A percentile compares a stretch with the other conserved stretches of the same genome.
Conservation (phyloP, 2,113 vertebrate genomes). For the Pao palembangensis region DNA sequence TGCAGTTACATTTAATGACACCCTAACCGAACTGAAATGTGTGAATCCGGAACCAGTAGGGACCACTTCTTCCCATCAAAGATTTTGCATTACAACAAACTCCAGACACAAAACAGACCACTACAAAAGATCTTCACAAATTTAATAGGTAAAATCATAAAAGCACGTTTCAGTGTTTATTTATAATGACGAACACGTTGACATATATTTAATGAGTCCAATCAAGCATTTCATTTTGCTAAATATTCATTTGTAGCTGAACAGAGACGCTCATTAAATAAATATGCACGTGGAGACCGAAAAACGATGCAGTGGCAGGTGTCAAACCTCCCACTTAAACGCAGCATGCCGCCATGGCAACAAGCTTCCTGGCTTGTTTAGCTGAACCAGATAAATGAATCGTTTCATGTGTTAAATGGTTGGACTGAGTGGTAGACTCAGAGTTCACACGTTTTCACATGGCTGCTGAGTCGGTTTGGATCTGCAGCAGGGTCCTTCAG, state of each 20-base stretch:
- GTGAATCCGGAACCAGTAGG: no score
- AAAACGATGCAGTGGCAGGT: slow-evolving; percentile 29
- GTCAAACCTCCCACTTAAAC: slow-evolving; percentile 57
- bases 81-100: no score
- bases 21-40: slow-evolving; percentile 1
- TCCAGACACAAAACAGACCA: no score
- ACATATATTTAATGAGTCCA: no score
- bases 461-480: slow-evolving; percentile 18
- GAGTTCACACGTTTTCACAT: slow-evolving; percentile 24
- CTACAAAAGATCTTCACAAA: no score
- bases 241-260: no score
- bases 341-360: slow-evolving; percentile 36
- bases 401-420: slow-evolving; percentile 26
- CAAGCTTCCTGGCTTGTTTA: slow-evolving; percentile 35
- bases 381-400: slow-evolving; percentile 19
- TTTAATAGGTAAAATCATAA: no score
- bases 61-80: no score
- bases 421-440: slow-evolving; percentile 8
- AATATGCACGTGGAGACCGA: slow-evolving; percentile 53
- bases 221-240: no score
- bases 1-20: slow-evolving; percentile 3
- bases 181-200: no score
- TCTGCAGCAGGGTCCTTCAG: slow-evolving; percentile 6
- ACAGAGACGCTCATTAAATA: slow-evolving; percentile 55
- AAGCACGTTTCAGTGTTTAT: no score